phyloP scores from a whole-genome alignment of 2,888 invertebrate species.

The Ormyrus thymus region DNA sequence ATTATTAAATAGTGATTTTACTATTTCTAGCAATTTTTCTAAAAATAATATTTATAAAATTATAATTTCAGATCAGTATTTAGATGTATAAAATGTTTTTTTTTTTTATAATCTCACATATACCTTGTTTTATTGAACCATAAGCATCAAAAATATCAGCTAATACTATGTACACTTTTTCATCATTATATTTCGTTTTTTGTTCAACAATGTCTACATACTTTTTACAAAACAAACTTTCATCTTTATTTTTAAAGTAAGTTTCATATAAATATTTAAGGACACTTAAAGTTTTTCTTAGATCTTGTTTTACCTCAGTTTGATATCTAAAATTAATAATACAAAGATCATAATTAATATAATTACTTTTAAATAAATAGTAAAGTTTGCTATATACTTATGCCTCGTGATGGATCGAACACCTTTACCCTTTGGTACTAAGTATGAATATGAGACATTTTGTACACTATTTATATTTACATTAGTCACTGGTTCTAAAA shows the following conservation, averaged over 20 bases:
- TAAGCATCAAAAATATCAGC: conserved; percentile 46
- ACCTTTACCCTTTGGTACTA: conserved; percentile 30
- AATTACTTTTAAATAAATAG: conserved; percentile 1
- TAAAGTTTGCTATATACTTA: conserved; percentile 24
- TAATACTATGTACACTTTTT: conserved; percentile 62
- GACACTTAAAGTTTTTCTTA: conserved; percentile 24
- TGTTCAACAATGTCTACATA: conserved; percentile 15
- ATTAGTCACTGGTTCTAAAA: not conserved
- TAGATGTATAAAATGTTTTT: not conserved
- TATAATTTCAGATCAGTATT: not conserved
- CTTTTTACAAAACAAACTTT: not conserved
- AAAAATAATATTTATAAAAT: conserved; percentile 1
- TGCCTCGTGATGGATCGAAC: conserved; percentile 24
- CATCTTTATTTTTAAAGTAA: not conserved
- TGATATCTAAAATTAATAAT: conserved; percentile 13
- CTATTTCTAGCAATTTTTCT: conserved; percentile 37
- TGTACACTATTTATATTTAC: not conserved
- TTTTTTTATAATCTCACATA: not conserved
- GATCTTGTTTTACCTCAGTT: conserved; percentile 8
- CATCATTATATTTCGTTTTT: not conserved
- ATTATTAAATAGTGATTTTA: conserved; percentile 12
- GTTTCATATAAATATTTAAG: conserved; percentile 27
- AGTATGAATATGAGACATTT: not conserved
- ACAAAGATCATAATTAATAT: no score
- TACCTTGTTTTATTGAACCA: conserved; percentile 44